Evolutionary conservation across 2,888 invertebrate genomes (phyloP).

Genomic region (Capitulum mitella): DNA sequence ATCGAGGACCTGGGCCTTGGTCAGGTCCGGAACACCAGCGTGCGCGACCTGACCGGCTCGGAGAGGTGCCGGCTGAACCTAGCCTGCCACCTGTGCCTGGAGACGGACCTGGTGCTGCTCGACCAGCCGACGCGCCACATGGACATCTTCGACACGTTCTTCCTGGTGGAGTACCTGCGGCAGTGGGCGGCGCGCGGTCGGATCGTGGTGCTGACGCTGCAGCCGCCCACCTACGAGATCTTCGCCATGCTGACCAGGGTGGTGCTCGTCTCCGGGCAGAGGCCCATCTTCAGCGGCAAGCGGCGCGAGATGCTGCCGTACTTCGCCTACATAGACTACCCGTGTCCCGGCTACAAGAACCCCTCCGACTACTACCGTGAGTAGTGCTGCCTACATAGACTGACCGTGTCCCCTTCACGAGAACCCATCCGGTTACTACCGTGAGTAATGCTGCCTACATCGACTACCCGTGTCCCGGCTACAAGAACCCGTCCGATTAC

Average conservation of each 20-base stretch:
- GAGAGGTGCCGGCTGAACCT: slow-evolving; percentile 79
- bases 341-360: slow-evolving; percentile 94
- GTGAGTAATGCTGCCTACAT: too few species aligned
- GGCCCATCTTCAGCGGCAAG: slow-evolving; percentile 84
- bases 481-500: too few species aligned
- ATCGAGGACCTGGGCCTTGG: slow-evolving; percentile 86
- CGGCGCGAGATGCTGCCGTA: slow-evolving; percentile 85
- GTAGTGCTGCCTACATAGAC: too few species aligned
- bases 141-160: slow-evolving; percentile 94
- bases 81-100: slow-evolving; percentile 72
- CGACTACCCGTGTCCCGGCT: too few species aligned
- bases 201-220: slow-evolving; percentile 63
- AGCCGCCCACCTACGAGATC: slow-evolving; percentile 91
- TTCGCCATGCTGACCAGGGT: slow-evolving; percentile 86
- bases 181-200: slow-evolving; percentile 66
- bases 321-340: slow-evolving; percentile 83
- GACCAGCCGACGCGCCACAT: slow-evolving; percentile 82
- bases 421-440: too few species aligned
- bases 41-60: slow-evolving; percentile 75
- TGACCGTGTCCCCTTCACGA: too few species aligned
- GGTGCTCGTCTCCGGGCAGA: slow-evolving; percentile 76
- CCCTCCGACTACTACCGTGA: slow-evolving; percentile 84
- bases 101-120: slow-evolving; percentile 74
- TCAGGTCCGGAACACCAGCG: slow-evolving; percentile 78
- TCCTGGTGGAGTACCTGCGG: slow-evolving; percentile 82